Evolutionary conservation across 2,797 vertebrate genomes (phyloP).

Genomic region (Melanotaenia maccullochi): DNA sequence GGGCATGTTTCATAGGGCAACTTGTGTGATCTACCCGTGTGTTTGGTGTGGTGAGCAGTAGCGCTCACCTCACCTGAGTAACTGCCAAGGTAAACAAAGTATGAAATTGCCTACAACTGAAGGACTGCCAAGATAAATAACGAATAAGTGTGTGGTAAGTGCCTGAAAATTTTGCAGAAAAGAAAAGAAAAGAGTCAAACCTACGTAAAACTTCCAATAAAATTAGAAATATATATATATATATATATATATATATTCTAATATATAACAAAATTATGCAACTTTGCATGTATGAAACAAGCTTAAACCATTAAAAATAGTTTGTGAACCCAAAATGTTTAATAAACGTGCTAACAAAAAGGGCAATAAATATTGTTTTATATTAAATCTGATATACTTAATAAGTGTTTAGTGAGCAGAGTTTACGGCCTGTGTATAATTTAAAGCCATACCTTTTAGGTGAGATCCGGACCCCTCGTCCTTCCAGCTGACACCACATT

Average conservation of each 20-base stretch:
- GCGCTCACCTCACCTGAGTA: slow-evolving; percentile 58
- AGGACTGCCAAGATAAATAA: slow-evolving; percentile 23
- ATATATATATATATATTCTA: background rate
- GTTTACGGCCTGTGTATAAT: slow-evolving; percentile 6
- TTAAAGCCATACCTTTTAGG: slow-evolving; percentile 82
- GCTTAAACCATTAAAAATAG: background rate
- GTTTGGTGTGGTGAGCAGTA: slow-evolving; percentile 19
- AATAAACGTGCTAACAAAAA: background rate
- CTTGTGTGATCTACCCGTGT: slow-evolving; percentile 67
- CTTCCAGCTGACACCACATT: slow-evolving; percentile 85
- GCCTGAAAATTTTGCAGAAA: background rate
- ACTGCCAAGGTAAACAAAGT: slow-evolving; percentile 61
- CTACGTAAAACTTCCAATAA: background rate
- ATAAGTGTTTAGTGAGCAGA: background rate
- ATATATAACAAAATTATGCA: background rate
- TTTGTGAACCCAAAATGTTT: background rate
- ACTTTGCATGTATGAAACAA: background rate
- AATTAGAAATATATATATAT: background rate
- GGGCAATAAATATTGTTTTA: background rate
- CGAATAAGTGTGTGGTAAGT: background rate
- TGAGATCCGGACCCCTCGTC: slow-evolving; percentile 86
- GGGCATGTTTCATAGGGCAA: slow-evolving; percentile 28
- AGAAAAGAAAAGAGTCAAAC: background rate
- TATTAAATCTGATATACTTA: background rate
- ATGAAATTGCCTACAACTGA: slow-evolving; percentile 22